Conservation (phyloP, 1,140 invertebrate species). For the Mya arenaria region DNA sequence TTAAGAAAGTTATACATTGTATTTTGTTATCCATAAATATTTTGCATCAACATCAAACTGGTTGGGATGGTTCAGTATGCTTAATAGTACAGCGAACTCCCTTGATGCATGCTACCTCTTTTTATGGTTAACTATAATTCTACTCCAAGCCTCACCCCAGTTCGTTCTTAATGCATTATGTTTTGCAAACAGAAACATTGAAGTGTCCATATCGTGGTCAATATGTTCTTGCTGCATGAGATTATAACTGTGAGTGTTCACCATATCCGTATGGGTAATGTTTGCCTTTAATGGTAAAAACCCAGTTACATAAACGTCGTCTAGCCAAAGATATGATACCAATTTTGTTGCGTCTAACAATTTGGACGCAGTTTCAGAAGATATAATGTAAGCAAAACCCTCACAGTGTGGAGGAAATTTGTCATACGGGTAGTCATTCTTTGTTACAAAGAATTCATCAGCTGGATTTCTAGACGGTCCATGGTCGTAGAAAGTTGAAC, state of each 20-base stretch:
- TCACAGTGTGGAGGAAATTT: conserved; percentile 74
- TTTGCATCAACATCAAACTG: too few relatives aligned
- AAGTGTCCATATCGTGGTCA: background rate
- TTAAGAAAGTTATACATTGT: too few relatives aligned
- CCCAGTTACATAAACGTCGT: conserved; percentile 77
- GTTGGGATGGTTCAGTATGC: too few relatives aligned
- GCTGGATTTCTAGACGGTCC: conserved; percentile 8
- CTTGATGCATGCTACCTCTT: too few relatives aligned
- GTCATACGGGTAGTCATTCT: conserved; percentile 67
- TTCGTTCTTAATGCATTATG: background rate
- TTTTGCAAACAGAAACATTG: conserved; percentile 19
- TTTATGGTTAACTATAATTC: too few relatives aligned
- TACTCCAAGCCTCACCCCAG: conserved; percentile 22
- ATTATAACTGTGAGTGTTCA: conserved; percentile 7
- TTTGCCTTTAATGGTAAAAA: conserved; percentile 19
- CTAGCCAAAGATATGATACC: conserved; percentile 73
- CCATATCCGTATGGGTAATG: conserved; percentile 19
- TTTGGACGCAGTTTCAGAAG: conserved; percentile 51
- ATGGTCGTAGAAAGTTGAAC: conserved; percentile 23
- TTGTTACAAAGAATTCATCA: conserved; percentile 66
- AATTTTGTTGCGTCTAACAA: conserved; percentile 60
- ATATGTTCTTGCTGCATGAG: conserved; percentile 19
- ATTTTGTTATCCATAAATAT: too few relatives aligned
- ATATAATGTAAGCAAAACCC: conserved; percentile 72
- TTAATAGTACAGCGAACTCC: too few relatives aligned